phyloP scores from a whole-genome alignment of 1,140 invertebrate genomes.

The Sipha flava region DNA sequence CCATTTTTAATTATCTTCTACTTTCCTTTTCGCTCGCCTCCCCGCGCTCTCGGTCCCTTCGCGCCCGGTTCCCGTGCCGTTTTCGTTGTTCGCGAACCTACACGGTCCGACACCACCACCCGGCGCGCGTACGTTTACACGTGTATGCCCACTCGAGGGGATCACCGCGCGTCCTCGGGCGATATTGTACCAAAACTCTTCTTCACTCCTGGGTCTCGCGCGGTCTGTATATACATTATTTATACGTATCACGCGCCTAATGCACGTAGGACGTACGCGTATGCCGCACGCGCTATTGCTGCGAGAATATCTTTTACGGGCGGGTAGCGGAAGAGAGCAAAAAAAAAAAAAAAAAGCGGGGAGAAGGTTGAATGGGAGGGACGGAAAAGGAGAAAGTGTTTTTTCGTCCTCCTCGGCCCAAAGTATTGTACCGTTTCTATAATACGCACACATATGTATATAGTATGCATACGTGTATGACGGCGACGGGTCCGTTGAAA shows the following conservation, averaged over 20 bases:
- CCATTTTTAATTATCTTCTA: conserved; percentile 30
- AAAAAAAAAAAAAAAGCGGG: too few relatives aligned
- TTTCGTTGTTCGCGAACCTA: not conserved
- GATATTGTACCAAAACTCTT: too few relatives aligned
- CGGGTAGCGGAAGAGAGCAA: too few relatives aligned
- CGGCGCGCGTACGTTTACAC: too few relatives aligned
- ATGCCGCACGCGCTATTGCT: too few relatives aligned
- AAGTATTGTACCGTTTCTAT: not conserved
- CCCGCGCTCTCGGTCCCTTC: not conserved
- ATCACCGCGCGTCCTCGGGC: too few relatives aligned
- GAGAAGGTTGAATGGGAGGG: too few relatives aligned
- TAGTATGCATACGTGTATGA: not conserved
- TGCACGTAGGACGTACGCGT: too few relatives aligned
- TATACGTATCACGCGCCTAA: too few relatives aligned
- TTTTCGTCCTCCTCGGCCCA: not conserved
- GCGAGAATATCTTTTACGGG: too few relatives aligned
- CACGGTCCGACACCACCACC: not conserved
- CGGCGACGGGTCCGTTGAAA: not conserved
- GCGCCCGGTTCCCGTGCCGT: not conserved
- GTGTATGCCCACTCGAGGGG: too few relatives aligned
- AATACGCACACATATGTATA: not conserved
- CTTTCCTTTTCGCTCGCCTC: not conserved
- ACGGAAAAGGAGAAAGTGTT: not conserved
- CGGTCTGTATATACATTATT: not conserved
- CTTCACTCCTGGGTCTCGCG: too few relatives aligned